A percentile compares a stretch with the other conserved stretches of the same genome.
phyloP scores from a whole-genome alignment of 2,888 invertebrate genomes.

The Notodonta dromedarius region DNA sequence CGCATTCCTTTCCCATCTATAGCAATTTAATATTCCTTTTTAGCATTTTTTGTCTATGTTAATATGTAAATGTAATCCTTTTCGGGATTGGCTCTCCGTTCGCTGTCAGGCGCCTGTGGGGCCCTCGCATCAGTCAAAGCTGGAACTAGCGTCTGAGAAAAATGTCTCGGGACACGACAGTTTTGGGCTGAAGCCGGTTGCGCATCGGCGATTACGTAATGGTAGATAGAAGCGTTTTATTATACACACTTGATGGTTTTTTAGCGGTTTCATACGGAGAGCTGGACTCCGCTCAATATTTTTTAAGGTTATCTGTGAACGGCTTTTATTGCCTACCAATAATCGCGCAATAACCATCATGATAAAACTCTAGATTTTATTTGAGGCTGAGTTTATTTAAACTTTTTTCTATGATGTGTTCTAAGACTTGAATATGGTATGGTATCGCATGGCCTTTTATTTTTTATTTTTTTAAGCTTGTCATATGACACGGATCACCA shows the following conservation, averaged over 20 bases:
- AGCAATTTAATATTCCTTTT: not conserved
- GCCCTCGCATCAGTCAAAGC: slow-evolving; percentile 28
- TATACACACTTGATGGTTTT: not conserved
- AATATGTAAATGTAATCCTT: slow-evolving; percentile 13
- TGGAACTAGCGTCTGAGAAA: slow-evolving; percentile 11
- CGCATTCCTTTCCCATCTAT: not conserved
- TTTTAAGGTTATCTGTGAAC: not conserved
- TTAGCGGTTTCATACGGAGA: not conserved
- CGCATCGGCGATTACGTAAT: slow-evolving; percentile 4
- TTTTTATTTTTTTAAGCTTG: no score
- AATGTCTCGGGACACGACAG: slow-evolving; percentile 13
- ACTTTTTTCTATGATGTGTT: no score
- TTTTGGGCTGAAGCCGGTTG: slow-evolving; percentile 4
- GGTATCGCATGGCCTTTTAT: no score
- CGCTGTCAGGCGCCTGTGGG: slow-evolving; percentile 9
- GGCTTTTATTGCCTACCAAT: not conserved
- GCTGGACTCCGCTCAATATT: not conserved
- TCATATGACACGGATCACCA: no score
- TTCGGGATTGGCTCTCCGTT: slow-evolving; percentile 8
- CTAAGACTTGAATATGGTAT: no score
- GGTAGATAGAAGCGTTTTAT: slow-evolving; percentile 4
- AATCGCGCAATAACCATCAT: no score
- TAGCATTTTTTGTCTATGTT: slow-evolving; percentile 6
- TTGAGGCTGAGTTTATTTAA: no score
- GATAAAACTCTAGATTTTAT: no score